These are phyloP conservation scores for Protonibea diacanthus DNA, from an alignment of 2,797 vertebrate genomes.

Conservation along the genomic window DNA sequence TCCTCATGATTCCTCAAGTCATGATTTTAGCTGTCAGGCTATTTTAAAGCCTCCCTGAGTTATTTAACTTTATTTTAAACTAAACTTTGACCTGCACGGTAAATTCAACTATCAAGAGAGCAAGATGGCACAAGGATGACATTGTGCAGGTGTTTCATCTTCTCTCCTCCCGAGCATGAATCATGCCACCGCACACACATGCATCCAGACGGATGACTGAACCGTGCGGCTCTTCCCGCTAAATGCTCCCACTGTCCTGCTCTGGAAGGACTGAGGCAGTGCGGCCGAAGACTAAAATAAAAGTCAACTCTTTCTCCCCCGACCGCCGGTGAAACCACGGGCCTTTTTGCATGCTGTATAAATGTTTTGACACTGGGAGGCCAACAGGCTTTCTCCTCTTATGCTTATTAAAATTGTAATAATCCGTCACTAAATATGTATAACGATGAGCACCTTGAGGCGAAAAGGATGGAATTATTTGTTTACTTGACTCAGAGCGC, in stretches of 20 bases:
- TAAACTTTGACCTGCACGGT: neutral
- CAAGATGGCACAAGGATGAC: slow-evolving; percentile 52
- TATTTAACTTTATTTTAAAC: neutral
- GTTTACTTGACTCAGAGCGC: slow-evolving; percentile 71
- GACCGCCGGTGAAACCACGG: slow-evolving; percentile 59
- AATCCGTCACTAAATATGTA: slow-evolving; percentile 71
- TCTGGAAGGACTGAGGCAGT: slow-evolving; percentile 58
- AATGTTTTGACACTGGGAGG: slow-evolving; percentile 80
- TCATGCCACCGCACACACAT: slow-evolving; percentile 54
- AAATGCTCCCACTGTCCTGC: slow-evolving; percentile 79
- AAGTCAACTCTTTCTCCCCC: slow-evolving; percentile 69
- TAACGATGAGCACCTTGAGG: slow-evolving; percentile 64
- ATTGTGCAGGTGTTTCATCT: slow-evolving; percentile 70
- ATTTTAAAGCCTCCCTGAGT: neutral
- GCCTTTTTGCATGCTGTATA: slow-evolving; percentile 73
- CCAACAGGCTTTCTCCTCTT: slow-evolving; percentile 67
- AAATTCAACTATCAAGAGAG: slow-evolving; percentile 21
- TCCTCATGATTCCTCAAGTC: neutral
- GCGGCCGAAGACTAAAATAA: slow-evolving; percentile 77
- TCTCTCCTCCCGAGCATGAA: slow-evolving; percentile 44
- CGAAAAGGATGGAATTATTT: slow-evolving; percentile 71
- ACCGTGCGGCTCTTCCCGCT: slow-evolving; percentile 50
- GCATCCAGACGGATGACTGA: slow-evolving; percentile 47
- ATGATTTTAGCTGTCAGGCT: neutral
- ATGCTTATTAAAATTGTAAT: slow-evolving; percentile 76